These are phyloP conservation scores for Lycocerus yunnanus DNA, from an alignment of 2,888 invertebrate species.

Conservation along the genomic window DNA sequence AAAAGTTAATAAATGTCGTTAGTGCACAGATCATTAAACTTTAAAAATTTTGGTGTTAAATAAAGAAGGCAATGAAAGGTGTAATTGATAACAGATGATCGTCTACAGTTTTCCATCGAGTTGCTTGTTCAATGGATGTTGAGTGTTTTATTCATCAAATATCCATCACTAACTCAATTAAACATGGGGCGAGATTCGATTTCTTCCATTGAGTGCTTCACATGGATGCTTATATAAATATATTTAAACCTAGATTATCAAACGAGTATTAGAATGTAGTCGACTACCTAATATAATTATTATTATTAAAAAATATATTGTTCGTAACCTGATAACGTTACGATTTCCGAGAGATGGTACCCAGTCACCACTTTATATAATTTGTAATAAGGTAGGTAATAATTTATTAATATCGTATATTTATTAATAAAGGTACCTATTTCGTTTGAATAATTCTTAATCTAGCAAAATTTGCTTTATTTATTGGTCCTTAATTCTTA, in stretches of 20 bases:
- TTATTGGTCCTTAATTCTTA: no score
- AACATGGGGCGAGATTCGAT: constrained; percentile 48
- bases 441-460: no score
- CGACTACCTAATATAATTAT: no score
- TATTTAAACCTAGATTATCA: background rate
- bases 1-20: constrained; percentile 22
- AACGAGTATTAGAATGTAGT: no score
- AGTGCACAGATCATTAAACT: constrained; percentile 48
- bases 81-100: constrained; percentile 55
- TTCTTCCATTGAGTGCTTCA: constrained; percentile 36
- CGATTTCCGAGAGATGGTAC: no score
- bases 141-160: constrained; percentile 45
- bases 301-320: no score
- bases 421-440: no score
- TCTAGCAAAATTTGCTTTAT: no score
- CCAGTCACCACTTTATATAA: no score
- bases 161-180: constrained; percentile 49
- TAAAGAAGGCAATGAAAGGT: constrained; percentile 55
- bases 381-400: no score
- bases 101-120: constrained; percentile 40
- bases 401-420: no score
- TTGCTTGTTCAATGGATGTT: constrained; percentile 36
- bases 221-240: background rate
- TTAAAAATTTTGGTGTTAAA: constrained; percentile 52
- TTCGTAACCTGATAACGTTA: no score